Percentiles rank a stretch among this genome's conserved stretches.
Conservation (phyloP, 37 sponge, comb jelly and placozoan species). For the Petrosia ficiformis region DNA sequence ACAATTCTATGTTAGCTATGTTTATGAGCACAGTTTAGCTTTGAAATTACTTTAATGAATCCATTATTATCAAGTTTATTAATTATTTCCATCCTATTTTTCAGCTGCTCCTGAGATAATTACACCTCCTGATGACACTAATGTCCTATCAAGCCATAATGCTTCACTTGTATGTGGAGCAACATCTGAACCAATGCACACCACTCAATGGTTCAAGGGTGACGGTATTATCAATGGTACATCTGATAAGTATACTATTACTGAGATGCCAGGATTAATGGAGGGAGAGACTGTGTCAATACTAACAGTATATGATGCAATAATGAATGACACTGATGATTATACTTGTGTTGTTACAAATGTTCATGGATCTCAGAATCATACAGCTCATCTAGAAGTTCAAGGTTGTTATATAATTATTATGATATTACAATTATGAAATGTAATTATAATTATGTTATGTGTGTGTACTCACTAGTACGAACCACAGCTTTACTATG, state of each 20-base stretch:
- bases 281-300: not conserved
- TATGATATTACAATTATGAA: no score
- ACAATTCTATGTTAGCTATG: no score
- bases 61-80: not conserved
- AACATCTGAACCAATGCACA: not conserved
- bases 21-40: no score
- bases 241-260: not conserved
- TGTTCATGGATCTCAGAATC: not conserved
- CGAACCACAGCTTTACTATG: no score
- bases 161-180: not conserved
- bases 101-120: conserved; percentile 6
- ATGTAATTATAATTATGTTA: no score
- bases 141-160: not conserved
- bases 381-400: not conserved
- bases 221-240: not conserved
- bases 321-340: not conserved
- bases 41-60: no score
- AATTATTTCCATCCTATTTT: not conserved
- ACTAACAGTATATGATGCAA: not conserved
- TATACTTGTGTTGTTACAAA: conserved; percentile 4
- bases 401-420: no score
- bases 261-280: not conserved
- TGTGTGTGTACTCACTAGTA: no score
- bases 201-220: not conserved
- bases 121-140: not conserved